Evolutionary conservation across 1,140 invertebrate genomes (phyloP).

Genomic region (Orussus abietinus): DNA sequence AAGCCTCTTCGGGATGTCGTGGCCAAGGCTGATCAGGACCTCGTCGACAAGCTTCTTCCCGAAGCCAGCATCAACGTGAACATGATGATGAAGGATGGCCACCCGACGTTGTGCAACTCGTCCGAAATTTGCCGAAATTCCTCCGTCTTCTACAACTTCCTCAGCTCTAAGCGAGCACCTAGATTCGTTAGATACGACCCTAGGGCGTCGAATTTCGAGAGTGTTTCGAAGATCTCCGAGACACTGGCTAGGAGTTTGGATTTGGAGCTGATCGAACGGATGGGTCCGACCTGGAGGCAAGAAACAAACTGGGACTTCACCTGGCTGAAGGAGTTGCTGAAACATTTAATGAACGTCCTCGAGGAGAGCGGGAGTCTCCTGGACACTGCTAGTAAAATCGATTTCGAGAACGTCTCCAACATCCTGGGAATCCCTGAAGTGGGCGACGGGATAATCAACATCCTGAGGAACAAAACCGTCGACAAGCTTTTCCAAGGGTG

Average conservation of each 20-base stretch:
- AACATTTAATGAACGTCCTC: conserved; percentile 31
- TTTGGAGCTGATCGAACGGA: conserved; percentile 33
- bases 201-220: conserved; percentile 29
- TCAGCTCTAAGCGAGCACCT: conserved; percentile 31
- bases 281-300: conserved; percentile 25
- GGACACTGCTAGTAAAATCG: conserved; percentile 43
- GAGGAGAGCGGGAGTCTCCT: conserved; percentile 39
- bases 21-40: conserved; percentile 18
- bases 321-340: conserved; percentile 40
- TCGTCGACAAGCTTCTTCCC: conserved; percentile 28
- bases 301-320: conserved; percentile 31
- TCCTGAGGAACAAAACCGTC: conserved; percentile 48
- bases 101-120: conserved; percentile 21
- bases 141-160: conserved; percentile 27
- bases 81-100: conserved; percentile 24
- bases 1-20: conserved; percentile 31
- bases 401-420: conserved; percentile 40
- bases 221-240: conserved; percentile 30
- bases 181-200: conserved; percentile 38
- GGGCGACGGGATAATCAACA: conserved; percentile 36
- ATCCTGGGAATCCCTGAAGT: conserved; percentile 37
- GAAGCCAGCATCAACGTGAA: conserved; percentile 41
- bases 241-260: conserved; percentile 32
- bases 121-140: conserved; percentile 19
- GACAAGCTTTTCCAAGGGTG: conserved; percentile 52